Base-by-base conservation (phyloP, 2,888 invertebrate species). In the Mythimna loreyi region DNA sequence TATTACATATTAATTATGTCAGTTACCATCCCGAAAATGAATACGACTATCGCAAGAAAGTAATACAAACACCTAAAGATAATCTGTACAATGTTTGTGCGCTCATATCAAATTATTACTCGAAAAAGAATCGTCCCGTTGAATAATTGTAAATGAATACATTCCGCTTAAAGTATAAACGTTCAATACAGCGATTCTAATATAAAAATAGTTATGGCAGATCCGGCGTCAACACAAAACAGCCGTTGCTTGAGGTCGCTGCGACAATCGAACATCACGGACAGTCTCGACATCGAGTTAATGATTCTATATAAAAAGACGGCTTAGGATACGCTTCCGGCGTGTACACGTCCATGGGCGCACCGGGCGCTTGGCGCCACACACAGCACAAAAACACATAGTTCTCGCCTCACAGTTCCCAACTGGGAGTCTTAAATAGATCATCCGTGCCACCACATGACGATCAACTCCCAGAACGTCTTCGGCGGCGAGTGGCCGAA, bases 401-500 rank as follows among this genome's bases (percentile, higher is more conserved):
- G 94, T 96, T 90, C 94, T 94, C 96, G 95, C 96, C 95, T 92
- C 82, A 80, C 80, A 92, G 82, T 92, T 90, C 90, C 93, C 92
- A 85, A 72, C 92, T 93, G 94, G 92, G 92, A 91, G 92, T 86
- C 78, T 93, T 94, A 95, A 82, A 92, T 91, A 69, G 92, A 94
- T 96, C 96, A 96, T 92, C 96, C 96, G 77, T 96, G 95, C 96
- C 96, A 96, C 96, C 96, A 96, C 96, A 96, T 96, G 77, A 96
- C 96, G 86, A 96, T 96, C 74, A 96, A 91, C 95, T 96, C 96
- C 96, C 96, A 96, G 92, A 96, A 96, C 96, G 95, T 97, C 96
- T 95, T 97, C 96, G 96, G 97, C 96, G 96, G 97, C 96, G 96
- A 97, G 96, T 96, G 97, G 96, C 96, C 97, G 93, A 97, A 97